Evolutionary conservation across 2,888 invertebrate species (phyloP), one percentile per base, ranked within the genome.

Genomic region (Oasisia sp.): DNA sequence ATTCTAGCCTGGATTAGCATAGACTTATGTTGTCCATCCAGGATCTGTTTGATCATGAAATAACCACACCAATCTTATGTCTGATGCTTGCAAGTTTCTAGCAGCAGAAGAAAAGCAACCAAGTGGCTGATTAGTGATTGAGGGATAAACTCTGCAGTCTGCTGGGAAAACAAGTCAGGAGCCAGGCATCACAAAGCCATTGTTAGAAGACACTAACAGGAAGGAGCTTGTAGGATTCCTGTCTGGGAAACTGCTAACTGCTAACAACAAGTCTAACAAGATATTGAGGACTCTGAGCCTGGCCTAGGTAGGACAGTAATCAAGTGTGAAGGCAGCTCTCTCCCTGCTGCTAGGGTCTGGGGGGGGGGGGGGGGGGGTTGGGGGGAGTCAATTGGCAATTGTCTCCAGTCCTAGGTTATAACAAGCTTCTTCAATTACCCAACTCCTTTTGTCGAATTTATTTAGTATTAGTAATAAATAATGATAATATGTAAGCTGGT

Each of bases 101-200:
- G 74, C 74, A 74, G 74, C 27, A 5, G n/a, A 27, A 19, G n/a
- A 14, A 74, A 27, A n/a, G n/a, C 19, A 74, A 74, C 14, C 74
- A 74, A 74, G 27, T 7, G 74, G 5, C 74, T 74, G 4, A 74
- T 19, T 74, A 27, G 27, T 74, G 4, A 74, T 19, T 74, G 74
- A 74, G 74, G 74, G 74, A 74, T 74, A 27, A 74, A 74, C 74
- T 27, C 19, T 74, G 74, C 74, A 74, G 74, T 74, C 74, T 1
- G 74, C 74, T 74, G n/a, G 74, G 74, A 74, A 14, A 74, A 74
- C 74, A 74, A 74, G n/a, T n/a, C 74, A 74, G 74, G n/a, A 74
- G 74, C 14, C 74, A 74, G 74, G 74, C 74, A 74, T 74, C 27
- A 74, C 27, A 27, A 27, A 7, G 7, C 74, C 74, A 74, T 74